Evolutionary conservation across 1,140 invertebrate species (phyloP).

Genomic region (roundworm (Caenorhabditis elegans)): WBcel235 BX284603.4:4896501-4897000

Average conservation of each 20-base stretch:
- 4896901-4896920: not conserved
- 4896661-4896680: not conserved
- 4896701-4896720: not conserved
- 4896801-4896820: not conserved
- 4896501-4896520: slow-evolving; percentile 6
- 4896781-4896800: not conserved
- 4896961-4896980: not conserved
- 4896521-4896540: not conserved
- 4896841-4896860: slow-evolving; percentile 42
- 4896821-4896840: not conserved
- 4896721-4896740: slow-evolving; percentile 12
- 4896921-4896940: slow-evolving; percentile 21
- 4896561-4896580: slow-evolving; percentile 79
- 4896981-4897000: slow-evolving; percentile 1
- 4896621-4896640: not conserved
- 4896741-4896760: not conserved
- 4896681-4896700: not conserved
- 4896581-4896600: not conserved
- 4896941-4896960: slow-evolving; percentile 22
- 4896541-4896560: slow-evolving; percentile 76
- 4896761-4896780: not conserved
- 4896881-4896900: slow-evolving; percentile 2
- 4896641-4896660: not conserved
- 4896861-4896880: slow-evolving; percentile 47
- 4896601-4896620: not conserved